Base-by-base conservation (phyloP, 2,113 vertebrate species). In the Oxyruncus cristatus region DNA sequence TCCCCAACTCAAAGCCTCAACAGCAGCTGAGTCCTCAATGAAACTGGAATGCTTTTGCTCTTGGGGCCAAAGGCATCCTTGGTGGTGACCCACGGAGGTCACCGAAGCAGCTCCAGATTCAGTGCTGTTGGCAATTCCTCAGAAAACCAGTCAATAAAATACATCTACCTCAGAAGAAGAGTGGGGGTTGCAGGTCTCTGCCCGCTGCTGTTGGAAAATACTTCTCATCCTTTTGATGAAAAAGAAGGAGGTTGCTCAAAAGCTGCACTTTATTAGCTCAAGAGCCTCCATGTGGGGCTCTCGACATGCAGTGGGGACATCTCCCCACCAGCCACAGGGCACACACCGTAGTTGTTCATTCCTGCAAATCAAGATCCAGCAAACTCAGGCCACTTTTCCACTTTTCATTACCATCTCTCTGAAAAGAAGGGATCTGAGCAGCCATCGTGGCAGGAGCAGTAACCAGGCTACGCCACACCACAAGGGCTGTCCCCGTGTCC, bases 281-380 rank as follows among this genome's bases (percentile, higher is more conserved):
- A 6, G 23, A 33, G 26, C 42, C 16, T 26, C 5, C 0, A 2
- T 4, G 2, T 0, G 5, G 41, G 63, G 55, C 35, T 46, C 39
- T 41, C 2, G 5, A 55, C 33, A 19, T 5, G 50, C 3, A 2
- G 42, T 12, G 2, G 22, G 28, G 59, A 8, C 15, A 44, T 12
- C 24, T 41, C 53, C 59, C 24, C 1, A 1, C 15, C 62, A 5
- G 3, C 21, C 41, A 28, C 35, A 32, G 39, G 50, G 26, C 30
- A 56, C 21, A 1, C 1, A 0, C 33, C 49, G 4, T 0, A 1
- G 26, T 14, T 56, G 7, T 55, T 65, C 14, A 2, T 18, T 80
- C 35, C 72, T 47, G 33, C 20, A 37, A 53, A 30, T 3, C 0
- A 0, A 67, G 33, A 15, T 26, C 90, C 52, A 83, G 41, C 30